phyloP scores from a whole-genome alignment of 2,113 vertebrate genomes.

The Mormyrus iriodes region DNA sequence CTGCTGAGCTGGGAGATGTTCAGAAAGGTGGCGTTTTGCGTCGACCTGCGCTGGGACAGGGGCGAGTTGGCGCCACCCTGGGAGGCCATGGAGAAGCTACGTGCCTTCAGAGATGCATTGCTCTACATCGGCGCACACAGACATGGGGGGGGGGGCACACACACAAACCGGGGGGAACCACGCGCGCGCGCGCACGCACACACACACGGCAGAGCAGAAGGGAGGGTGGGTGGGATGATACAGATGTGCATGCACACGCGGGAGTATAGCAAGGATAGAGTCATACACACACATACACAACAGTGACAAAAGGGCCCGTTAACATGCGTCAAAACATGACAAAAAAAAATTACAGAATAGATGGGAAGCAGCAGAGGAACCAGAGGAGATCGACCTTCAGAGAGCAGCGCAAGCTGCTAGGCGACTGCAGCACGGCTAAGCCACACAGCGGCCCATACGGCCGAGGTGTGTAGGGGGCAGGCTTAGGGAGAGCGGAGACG shows the following conservation, averaged over 20 bases:
- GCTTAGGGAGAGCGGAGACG: not conserved
- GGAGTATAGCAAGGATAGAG: not conserved
- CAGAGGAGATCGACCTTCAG: not conserved
- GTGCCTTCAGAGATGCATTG: constrained; percentile 88
- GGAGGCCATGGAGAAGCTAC: constrained; percentile 87
- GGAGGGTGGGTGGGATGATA: not conserved
- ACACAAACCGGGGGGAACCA: not conserved
- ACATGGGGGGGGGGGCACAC: not conserved
- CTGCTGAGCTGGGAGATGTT: constrained; percentile 72
- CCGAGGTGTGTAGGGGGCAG: not conserved
- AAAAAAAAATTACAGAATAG: not conserved
- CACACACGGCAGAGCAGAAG: not conserved
- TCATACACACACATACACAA: not conserved
- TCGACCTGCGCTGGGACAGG: constrained; percentile 74
- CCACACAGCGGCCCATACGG: not conserved
- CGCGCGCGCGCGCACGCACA: not conserved
- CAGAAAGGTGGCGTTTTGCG: constrained; percentile 79
- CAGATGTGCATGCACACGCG: not conserved
- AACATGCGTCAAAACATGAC: not conserved
- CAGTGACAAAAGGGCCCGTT: not conserved
- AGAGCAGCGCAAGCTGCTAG: not conserved
- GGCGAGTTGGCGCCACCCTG: constrained; percentile 89
- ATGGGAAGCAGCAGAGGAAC: not conserved
- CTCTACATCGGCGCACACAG: constrained; percentile 59
- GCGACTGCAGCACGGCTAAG: not conserved